These are phyloP conservation scores for Uloborus plumipes DNA, from an alignment of 2,888 invertebrate genomes.

Conservation along the genomic window DNA sequence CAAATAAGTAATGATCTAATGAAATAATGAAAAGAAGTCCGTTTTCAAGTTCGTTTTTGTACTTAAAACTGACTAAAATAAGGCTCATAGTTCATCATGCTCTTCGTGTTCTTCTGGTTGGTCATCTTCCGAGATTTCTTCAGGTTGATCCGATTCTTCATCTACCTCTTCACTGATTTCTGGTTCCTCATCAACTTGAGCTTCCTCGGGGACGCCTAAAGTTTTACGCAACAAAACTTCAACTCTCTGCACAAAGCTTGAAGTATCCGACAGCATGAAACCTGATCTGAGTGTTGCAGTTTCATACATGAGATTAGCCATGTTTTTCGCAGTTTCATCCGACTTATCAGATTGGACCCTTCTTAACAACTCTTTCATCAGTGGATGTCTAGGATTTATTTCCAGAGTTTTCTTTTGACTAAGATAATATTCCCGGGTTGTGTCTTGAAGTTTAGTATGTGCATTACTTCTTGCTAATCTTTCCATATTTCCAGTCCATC, in stretches of 20 bases:
- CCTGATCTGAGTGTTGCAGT: conserved; percentile 95
- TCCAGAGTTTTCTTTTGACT: conserved; percentile 97
- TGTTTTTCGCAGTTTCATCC: conserved; percentile 84
- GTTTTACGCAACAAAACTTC: conserved; percentile 89
- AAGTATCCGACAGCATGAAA: conserved; percentile 88
- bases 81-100: conserved; percentile 23
- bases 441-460: conserved; percentile 94
- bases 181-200: conserved; percentile 73
- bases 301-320: conserved; percentile 90
- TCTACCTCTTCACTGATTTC: conserved; percentile 43
- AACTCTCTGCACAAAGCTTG: conserved; percentile 89
- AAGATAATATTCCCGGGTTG: conserved; percentile 87
- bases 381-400: conserved; percentile 96
- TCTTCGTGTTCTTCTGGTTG: conserved; percentile 1
- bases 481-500: conserved; percentile 99
- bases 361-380: conserved; percentile 90
- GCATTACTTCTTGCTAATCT: conserved; percentile 94
- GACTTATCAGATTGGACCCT: conserved; percentile 82
- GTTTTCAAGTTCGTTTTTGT: not conserved
- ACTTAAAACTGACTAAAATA: not conserved
- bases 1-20: conserved; percentile 13
- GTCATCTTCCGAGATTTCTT: conserved; percentile 15
- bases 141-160: conserved; percentile 25
- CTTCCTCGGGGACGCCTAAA: conserved; percentile 83
- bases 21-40: not conserved